Evolutionary conservation across 2,888 invertebrate genomes (phyloP).

Genomic region (Hypsopygia costalis): DNA sequence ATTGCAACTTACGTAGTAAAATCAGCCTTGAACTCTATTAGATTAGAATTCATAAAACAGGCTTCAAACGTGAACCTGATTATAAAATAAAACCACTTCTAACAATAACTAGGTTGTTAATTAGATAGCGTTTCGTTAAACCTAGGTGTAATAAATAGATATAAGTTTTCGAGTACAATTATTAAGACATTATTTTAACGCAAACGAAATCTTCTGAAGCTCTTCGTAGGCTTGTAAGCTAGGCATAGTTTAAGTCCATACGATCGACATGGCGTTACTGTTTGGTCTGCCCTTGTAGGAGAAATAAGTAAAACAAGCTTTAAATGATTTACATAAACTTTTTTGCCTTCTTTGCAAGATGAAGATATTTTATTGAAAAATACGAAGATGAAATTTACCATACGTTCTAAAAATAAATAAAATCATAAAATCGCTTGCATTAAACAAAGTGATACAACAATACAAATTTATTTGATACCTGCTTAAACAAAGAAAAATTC

Average conservation of each 20-base stretch:
- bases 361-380: too few relatives aligned
- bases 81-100: constrained; percentile 16
- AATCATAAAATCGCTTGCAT: too few relatives aligned
- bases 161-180: constrained; percentile 50
- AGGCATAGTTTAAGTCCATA: constrained; percentile 12
- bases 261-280: background rate
- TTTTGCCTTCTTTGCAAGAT: too few relatives aligned
- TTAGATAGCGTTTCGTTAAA: constrained; percentile 44
- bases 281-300: constrained; percentile 5
- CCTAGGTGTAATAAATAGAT: constrained; percentile 44
- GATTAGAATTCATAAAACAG: too few relatives aligned
- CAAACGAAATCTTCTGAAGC: constrained; percentile 30
- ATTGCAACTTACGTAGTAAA: too few relatives aligned
- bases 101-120: constrained; percentile 50
- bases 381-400: too few relatives aligned
- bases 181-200: constrained; percentile 32
- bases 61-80: too few relatives aligned
- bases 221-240: constrained; percentile 18
- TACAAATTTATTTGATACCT: too few relatives aligned
- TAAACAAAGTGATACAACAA: too few relatives aligned
- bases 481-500: too few relatives aligned
- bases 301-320: constrained; percentile 5
- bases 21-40: too few relatives aligned
- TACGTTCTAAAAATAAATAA: too few relatives aligned
- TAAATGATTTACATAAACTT: constrained; percentile 1